Evolutionary conservation across 2,888 invertebrate species (phyloP).

Genomic region (Eurois occulta): DNA sequence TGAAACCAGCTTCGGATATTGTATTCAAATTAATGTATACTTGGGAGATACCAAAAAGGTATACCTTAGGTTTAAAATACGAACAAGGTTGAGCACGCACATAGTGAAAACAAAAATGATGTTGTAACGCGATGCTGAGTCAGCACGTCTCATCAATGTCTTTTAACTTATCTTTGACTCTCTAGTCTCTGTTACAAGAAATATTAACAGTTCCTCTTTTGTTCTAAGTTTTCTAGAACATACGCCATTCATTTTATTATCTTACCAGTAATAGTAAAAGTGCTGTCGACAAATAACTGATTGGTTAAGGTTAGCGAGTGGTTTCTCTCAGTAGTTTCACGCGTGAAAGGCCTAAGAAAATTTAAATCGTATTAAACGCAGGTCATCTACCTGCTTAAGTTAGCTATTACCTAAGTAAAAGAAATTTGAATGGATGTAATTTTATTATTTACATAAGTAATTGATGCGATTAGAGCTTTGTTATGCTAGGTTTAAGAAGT

Average conservation of each 20-base stretch:
- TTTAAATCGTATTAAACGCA: slow-evolving; percentile 58
- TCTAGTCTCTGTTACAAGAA: slow-evolving; percentile 40
- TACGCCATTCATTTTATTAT: slow-evolving; percentile 31
- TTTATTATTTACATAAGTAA: slow-evolving; percentile 33
- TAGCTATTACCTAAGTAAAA: slow-evolving; percentile 12
- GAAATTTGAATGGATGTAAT: slow-evolving; percentile 35
- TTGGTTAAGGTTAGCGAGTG: slow-evolving; percentile 55
- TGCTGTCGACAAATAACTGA: slow-evolving; percentile 47
- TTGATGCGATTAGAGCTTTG: slow-evolving; percentile 35
- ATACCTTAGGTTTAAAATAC: neutral
- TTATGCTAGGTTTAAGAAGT: slow-evolving; percentile 4
- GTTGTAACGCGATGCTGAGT: slow-evolving; percentile 1
- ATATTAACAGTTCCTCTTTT: slow-evolving; percentile 41
- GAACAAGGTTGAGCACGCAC: neutral
- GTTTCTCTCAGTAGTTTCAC: slow-evolving; percentile 59
- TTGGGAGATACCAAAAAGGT: neutral
- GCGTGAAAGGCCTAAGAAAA: slow-evolving; percentile 61
- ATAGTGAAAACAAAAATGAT: neutral
- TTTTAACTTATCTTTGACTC: slow-evolving; percentile 19
- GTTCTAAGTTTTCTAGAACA: slow-evolving; percentile 48
- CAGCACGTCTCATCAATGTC: slow-evolving; percentile 20
- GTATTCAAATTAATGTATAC: slow-evolving; percentile 4
- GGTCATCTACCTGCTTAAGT: slow-evolving; percentile 26
- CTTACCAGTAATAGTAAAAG: slow-evolving; percentile 56
- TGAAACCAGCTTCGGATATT: slow-evolving; percentile 14